Base-by-base conservation (phyloP, 2,888 invertebrate species). In the Drosophila mulleri region DNA sequence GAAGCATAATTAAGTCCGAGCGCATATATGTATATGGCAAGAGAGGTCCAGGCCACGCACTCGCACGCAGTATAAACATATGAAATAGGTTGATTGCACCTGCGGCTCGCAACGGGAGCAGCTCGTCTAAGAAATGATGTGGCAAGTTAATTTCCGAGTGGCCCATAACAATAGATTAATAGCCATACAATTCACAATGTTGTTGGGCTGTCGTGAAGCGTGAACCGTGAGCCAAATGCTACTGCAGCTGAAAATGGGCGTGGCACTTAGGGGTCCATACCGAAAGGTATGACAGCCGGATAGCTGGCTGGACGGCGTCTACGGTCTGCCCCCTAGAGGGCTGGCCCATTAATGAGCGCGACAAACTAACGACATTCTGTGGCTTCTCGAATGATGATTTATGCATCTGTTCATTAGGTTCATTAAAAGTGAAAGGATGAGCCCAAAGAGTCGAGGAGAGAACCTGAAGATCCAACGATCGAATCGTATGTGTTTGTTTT, bases 401-500 rank as follows among this genome's bases (percentile, higher is more conserved):
- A 89, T 89, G 88, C 77, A 67, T 52, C 62, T 84, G 75, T 80
- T 80, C 86, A 82, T 88, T 85, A 82, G 65, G 78, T 89, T 85
- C 88, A 89, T 89, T 88, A 84, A 84, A 84, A 89, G 88, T 89
- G 84, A 85, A 89, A 85, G 84, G 84, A 89, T 89, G 73, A 67
- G 67, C 75, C 48, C 67, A 60, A 62, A 56, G 71, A 67, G 66
- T 57, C 6, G 20, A 6, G 26, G 39, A 39, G 53, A 39, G 39
- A 35, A 52, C 52, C 53, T 26, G 50, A 66, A 69, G 70, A 54
- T 65, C 72, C 54, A 47, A 37, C 59, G 65, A 50, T 57, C 76
- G 9, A 26, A 42, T 39, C 18, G 29, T 11, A 1, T 18, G 3
- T 42, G 1, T 18, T 29, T 8, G 35, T 14, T 42, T 3, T 23